phyloP scores from a whole-genome alignment of 1,140 invertebrate species.

The Caerostris extrusa region DNA sequence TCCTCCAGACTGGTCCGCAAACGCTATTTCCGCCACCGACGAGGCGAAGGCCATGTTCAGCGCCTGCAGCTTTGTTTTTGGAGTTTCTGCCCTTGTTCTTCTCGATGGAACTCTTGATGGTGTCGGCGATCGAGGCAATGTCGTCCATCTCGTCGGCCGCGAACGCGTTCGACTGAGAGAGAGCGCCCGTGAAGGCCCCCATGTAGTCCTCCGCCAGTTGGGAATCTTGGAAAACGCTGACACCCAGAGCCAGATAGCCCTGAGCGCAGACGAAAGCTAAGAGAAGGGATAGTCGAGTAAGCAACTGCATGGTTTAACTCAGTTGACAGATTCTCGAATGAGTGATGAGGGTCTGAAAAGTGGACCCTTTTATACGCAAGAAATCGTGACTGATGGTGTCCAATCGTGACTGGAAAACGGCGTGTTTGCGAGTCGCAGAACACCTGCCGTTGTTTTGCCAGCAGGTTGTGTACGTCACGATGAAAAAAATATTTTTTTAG shows the following conservation, averaged over 20 bases:
- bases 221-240: not conserved
- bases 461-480: too few species aligned
- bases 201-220: not conserved
- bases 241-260: not conserved
- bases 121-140: not conserved
- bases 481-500: too few species aligned
- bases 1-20: not conserved
- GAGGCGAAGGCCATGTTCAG: conserved; percentile 52
- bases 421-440: too few species aligned
- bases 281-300: not conserved
- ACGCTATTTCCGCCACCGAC: conserved; percentile 29
- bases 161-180: not conserved
- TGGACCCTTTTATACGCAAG: not conserved
- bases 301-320: not conserved
- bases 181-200: not conserved
- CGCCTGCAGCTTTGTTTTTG: conserved; percentile 1
- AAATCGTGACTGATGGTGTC: not conserved
- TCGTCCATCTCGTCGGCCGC: conserved; percentile 2
- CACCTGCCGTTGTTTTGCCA: too few species aligned
- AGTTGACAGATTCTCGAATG: not conserved
- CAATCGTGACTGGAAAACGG: not conserved
- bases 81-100: not conserved
- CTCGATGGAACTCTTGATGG: not conserved
- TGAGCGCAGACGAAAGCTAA: not conserved
- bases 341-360: not conserved